phyloP scores from a whole-genome alignment of 2,113 vertebrate genomes.

The Cheilinus undulatus region DNA sequence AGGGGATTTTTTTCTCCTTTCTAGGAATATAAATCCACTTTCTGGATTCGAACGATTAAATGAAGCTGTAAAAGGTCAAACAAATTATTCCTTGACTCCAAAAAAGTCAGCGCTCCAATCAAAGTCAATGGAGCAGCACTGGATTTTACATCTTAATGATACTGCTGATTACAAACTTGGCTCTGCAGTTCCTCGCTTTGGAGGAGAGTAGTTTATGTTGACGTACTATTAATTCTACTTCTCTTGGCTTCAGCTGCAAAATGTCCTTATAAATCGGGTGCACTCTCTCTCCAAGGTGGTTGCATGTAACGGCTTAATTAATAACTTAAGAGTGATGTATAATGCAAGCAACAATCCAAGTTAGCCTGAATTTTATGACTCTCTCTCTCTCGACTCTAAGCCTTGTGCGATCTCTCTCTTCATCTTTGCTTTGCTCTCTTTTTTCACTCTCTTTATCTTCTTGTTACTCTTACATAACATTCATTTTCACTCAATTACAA shows the following conservation, averaged over 20 bases:
- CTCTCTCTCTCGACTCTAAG: neutral
- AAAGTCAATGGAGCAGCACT: conserved; percentile 66
- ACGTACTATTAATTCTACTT: conserved; percentile 64
- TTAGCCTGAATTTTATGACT: conserved; percentile 18
- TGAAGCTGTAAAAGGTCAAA: conserved; percentile 74
- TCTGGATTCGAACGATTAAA: conserved; percentile 65
- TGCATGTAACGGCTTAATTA: conserved; percentile 45
- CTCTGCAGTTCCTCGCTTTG: conserved; percentile 41
- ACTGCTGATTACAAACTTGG: conserved; percentile 67
- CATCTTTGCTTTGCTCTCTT: neutral
- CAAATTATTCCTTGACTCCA: conserved; percentile 67
- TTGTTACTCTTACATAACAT: neutral
- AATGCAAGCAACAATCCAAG: conserved; percentile 33
- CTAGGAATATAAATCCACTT: conserved; percentile 58
- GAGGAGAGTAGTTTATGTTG: conserved; percentile 59
- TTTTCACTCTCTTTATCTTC: conserved; percentile 1
- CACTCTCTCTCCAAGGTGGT: conserved; percentile 40
- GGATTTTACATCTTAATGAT: conserved; percentile 71
- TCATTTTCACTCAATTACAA: conserved; percentile 17
- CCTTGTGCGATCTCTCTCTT: neutral
- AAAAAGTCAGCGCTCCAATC: conserved; percentile 72
- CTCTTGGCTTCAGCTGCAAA: conserved; percentile 34
- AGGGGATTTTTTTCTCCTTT: conserved; percentile 8
- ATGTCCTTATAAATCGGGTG: conserved; percentile 49
- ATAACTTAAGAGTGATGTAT: conserved; percentile 53